Evolutionary conservation across 2,888 invertebrate genomes (phyloP), one percentile per base, ranked within the genome.

Genomic region (Hermaeophaga mercurialis): DNA sequence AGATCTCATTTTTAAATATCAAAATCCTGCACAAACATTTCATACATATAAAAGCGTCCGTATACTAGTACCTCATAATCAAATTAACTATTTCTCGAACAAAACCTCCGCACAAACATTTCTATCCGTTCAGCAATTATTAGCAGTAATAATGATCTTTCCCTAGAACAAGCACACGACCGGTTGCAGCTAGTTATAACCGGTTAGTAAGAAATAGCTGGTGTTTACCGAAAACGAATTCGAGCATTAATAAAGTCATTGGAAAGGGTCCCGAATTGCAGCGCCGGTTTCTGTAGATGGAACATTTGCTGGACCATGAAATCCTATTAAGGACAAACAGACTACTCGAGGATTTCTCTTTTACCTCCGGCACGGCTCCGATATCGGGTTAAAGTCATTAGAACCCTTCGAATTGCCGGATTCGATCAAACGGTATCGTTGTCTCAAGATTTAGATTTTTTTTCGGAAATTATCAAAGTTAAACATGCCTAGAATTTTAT

Each of bases 311-410:
- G 56, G 38, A 36, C 38, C 56, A 15, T 56, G 24, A 44, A 56
- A 56, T 49, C 50, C 45, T 45, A 56, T 56, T 50, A 56, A 56
- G 39, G 22, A 50, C 39, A 52, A 52, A 28, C 56, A 56, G 50
- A 50, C 50, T 36, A 50, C 34, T 50, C 45, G 17, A 45, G 38
- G 45, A 45, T 50, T 44, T 38, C 36, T 36, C 56, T 50, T 28
- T 48, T 39, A 50, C 56, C 45, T 50, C 17, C 36, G 39, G 56
- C 45, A 22, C 11, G 14, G 38, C 28, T 50, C 22, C 38, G 22
- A 56, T 55, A 55, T 56, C 45, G 45, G 50, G 45, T 45, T 50
- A 56, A 49, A 49, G 28, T 56, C 56, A 56, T 56, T 56, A 49
- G 19, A 56, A 14, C 14, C n/a, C 49, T 33, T 41, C 44, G 33